Evolutionary conservation across 2,888 invertebrate genomes (phyloP).

Genomic region (Erannis defoliaria): DNA sequence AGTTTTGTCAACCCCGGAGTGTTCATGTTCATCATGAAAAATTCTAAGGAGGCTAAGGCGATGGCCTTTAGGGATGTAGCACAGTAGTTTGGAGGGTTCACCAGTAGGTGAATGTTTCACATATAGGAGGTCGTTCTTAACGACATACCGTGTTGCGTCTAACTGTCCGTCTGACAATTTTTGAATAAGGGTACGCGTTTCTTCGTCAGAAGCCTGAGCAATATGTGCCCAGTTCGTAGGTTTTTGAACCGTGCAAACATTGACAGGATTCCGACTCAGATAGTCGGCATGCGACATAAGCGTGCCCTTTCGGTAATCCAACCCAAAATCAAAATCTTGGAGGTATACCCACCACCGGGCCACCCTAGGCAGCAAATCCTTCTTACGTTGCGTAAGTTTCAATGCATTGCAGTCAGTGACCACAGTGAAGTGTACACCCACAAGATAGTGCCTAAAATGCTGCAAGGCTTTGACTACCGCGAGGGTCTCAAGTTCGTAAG

Average conservation of each 20-base stretch:
- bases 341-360: conserved; percentile 50
- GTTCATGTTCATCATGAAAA: conserved; percentile 49
- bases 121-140: conserved; percentile 39
- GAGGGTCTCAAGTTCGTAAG: conserved; percentile 42
- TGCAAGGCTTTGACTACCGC: conserved; percentile 45
- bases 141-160: conserved; percentile 35
- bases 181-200: conserved; percentile 41
- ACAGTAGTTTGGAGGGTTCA: conserved; percentile 14
- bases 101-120: not conserved
- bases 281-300: conserved; percentile 39
- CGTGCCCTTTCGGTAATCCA: conserved; percentile 45
- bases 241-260: not conserved
- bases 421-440: conserved; percentile 43
- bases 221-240: conserved; percentile 43
- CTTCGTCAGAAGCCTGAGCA: conserved; percentile 44
- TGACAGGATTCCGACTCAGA: conserved; percentile 31
- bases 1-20: too few relatives aligned
- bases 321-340: conserved; percentile 46
- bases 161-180: conserved; percentile 42
- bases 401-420: conserved; percentile 51
- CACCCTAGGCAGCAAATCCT: conserved; percentile 46
- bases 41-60: conserved; percentile 46
- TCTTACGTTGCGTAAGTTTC: conserved; percentile 44
- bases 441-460: conserved; percentile 46
- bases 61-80: conserved; percentile 49